Base-by-base conservation (phyloP, 1,140 invertebrate genomes). In the Drosophila persimilis region DNA sequence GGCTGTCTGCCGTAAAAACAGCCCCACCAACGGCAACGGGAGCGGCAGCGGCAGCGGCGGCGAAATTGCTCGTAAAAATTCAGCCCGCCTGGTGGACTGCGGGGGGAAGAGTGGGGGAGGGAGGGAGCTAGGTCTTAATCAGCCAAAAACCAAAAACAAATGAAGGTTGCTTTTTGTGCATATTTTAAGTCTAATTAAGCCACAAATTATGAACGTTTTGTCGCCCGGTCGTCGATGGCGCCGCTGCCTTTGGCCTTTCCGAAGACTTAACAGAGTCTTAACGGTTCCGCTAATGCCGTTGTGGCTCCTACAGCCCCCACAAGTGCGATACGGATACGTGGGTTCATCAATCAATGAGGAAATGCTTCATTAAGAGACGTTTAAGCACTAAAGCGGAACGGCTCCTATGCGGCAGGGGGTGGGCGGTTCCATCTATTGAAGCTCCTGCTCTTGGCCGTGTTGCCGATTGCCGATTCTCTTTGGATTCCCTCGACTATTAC, bases 161-260 rank as follows among this genome's bases (percentile, higher is more conserved):
- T 69, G 64, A 31, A 29, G 43, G 35, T 56, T 31, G 41, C 39
- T 45, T 39, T 24, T 65, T 48, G 80, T 56, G 73, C 77, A 80
- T 77, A 85, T 80, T 85, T 86, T 64, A 73, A 77, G 59, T 67
- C 80, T 75, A 80, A 84, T 73, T 85, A 85, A 80, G 80, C 77
- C 64, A 53, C 80, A 84, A 85, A 85, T 84, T 83, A 83, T 78
- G 55, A 71, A 52, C 74, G 60, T 44, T 59, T 67, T 81, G 78
- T 83, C 79, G 80, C 54, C 29, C 8, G 24, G 24, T 24, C 24
- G 4, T 24, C 24, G 24, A 24, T 24, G 3, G 35, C 46, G 73
- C 13, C 41, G 43, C 31, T 59, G 60, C 54, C 54, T 20, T 31
- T 45, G 51, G 47, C 52, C 78, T 78, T 75, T 65, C 35, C 29